Conservation (phyloP, 2,797 vertebrate genomes). For the Trachops cirrhosus region DNA sequence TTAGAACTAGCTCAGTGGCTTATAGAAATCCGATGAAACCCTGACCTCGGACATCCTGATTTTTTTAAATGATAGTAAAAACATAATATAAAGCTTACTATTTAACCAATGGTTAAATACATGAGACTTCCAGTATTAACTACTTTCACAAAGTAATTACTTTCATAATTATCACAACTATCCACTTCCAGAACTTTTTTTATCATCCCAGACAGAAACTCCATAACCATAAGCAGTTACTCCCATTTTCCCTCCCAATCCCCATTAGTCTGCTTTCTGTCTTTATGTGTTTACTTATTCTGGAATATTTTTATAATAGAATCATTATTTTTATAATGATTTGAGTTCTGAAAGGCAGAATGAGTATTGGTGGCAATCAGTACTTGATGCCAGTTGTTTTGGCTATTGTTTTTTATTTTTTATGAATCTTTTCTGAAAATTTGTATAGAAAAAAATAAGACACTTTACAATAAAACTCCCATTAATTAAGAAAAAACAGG, state of each 20-base stretch:
- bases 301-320: not conserved
- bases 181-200: not conserved
- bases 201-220: not conserved
- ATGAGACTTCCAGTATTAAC: not conserved
- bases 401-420: not conserved
- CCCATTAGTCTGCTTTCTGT: not conserved
- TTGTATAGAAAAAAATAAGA: not conserved
- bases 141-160: not conserved
- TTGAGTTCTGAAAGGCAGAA: not conserved
- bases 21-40: not conserved
- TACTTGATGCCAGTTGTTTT: not conserved
- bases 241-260: not conserved
- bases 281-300: not conserved
- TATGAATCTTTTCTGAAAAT: not conserved
- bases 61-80: not conserved
- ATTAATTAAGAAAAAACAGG: not conserved
- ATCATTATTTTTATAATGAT: not conserved
- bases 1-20: not conserved
- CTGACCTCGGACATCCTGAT: not conserved
- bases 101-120: not conserved
- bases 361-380: not conserved
- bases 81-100: not conserved
- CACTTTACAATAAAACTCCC: not conserved
- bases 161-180: not conserved
- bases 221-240: not conserved